Percentiles rank a stretch among this genome's conserved stretches.
Evolutionary conservation across 2,888 invertebrate genomes (phyloP).

Genomic region (Metalampra italica): DNA sequence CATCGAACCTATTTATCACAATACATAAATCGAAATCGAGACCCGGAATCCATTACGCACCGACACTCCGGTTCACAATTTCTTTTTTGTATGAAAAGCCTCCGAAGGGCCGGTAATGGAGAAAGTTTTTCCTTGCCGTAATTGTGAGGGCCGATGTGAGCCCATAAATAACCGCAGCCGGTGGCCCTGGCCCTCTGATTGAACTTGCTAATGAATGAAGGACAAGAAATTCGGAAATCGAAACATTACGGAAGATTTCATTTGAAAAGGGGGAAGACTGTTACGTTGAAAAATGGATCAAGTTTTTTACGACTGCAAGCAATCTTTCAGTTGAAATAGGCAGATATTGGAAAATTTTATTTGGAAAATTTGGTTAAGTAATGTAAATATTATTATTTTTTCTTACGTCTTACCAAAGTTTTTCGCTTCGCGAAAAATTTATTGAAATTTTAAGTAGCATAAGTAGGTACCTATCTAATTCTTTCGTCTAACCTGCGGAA

Average conservation of each 20-base stretch:
- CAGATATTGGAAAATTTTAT: not conserved
- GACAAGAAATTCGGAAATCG: constrained; percentile 72
- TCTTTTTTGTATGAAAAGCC: constrained; percentile 69
- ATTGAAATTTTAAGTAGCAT: too few relatives aligned
- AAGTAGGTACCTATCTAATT: too few relatives aligned
- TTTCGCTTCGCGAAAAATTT: too few relatives aligned
- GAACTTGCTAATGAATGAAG: constrained; percentile 78
- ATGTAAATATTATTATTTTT: too few relatives aligned
- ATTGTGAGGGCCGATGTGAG: constrained; percentile 73
- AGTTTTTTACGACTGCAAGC: constrained; percentile 36
- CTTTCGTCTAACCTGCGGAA: too few relatives aligned
- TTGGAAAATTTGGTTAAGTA: not conserved
- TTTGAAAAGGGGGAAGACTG: constrained; percentile 36
- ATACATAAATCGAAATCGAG: constrained; percentile 47
- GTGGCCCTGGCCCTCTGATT: constrained; percentile 59
- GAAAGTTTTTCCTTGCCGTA: constrained; percentile 73
- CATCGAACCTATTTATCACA: constrained; percentile 26
- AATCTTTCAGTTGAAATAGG: constrained; percentile 12
- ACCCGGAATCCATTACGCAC: constrained; percentile 65
- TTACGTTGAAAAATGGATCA: constrained; percentile 65
- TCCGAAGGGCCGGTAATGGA: constrained; percentile 65
- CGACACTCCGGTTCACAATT: constrained; percentile 59
- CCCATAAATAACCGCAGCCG: constrained; percentile 75
- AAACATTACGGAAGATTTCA: constrained; percentile 38
- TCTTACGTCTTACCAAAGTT: too few relatives aligned